Evolutionary conservation across 2,797 vertebrate species (phyloP), one percentile per base, ranked within the genome.

Genomic region (Gallinago solitaria): DNA sequence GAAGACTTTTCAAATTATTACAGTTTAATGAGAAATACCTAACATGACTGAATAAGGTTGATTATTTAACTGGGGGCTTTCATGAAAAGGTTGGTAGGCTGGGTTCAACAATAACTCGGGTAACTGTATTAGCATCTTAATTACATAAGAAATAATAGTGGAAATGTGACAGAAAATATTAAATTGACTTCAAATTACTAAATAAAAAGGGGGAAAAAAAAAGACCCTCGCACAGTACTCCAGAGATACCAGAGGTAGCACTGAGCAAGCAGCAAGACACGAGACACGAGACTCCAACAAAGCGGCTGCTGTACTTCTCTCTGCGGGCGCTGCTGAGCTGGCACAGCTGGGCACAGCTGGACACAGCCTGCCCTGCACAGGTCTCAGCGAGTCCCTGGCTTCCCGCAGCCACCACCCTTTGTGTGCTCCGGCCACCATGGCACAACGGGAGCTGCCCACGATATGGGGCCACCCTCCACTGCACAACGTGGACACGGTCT

Each of bases 1-100:
- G 77, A 78, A 91, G 48, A 81, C 27, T 76, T 80, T 90, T 87
- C 63, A 91, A 81, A 89, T 87, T 50, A 94, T 70, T 89, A 30
- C 33, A 84, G 60, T 95, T 95, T 94, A 92, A 95, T 90, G 75
- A 91, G 73, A 60, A 86, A 85, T 20, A 41, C 35, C 93, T 67
- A 90, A 69, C 27, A 41, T 37, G 87, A 90, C n/a, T 68, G 33
- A 95, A 89, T 80, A 69, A 53, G 83, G 43, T 43, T 78, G 60
- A 83, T 78, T 89, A 76, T 30, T 82, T 86, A 88, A 90, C 50
- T 32, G 53, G n/a, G 28, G 70, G 85, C 73, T 95, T 87, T 16
- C 32, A 70, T 6, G 18, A 93, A 91, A 68, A 88, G 39, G 56
- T 2, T 2, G 18, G 25, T 76, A 87, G 43, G 81, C 20, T 89